Evolutionary conservation across 2,797 vertebrate species (phyloP).

Genomic region (Aulostomus chinensis): DNA sequence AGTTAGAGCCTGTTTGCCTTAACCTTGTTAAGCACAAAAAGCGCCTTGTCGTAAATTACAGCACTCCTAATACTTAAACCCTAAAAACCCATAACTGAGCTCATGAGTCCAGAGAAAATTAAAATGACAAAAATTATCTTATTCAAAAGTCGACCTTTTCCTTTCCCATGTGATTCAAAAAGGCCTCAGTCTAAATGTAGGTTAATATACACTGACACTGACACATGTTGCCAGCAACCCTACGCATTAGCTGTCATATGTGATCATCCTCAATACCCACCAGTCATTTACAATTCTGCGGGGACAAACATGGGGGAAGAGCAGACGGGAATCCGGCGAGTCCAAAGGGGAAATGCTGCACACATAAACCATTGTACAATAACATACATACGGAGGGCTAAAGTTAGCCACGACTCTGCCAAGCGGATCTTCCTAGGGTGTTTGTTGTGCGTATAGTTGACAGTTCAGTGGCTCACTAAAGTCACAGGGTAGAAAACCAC

Average conservation of each 20-base stretch:
- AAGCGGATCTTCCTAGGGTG: slow-evolving; percentile 30
- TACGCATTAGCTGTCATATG: slow-evolving; percentile 73
- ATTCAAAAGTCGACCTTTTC: slow-evolving; percentile 67
- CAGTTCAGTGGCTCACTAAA: slow-evolving; percentile 54
- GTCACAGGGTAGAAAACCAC: slow-evolving; percentile 67
- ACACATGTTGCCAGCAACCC: slow-evolving; percentile 77
- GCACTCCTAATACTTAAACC: slow-evolving; percentile 7
- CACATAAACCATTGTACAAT: slow-evolving; percentile 7
- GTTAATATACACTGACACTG: slow-evolving; percentile 74
- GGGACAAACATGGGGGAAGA: slow-evolving; percentile 47
- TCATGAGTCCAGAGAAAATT: slow-evolving; percentile 22
- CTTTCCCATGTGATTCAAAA: slow-evolving; percentile 55
- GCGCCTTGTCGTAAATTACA: slow-evolving; percentile 18
- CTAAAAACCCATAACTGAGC: slow-evolving; percentile 9
- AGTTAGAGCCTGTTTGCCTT: slow-evolving; percentile 28
- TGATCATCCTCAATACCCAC: slow-evolving; percentile 70
- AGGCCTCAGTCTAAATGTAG: slow-evolving; percentile 63
- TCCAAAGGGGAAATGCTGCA: slow-evolving; percentile 12
- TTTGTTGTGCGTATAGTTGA: slow-evolving; percentile 70
- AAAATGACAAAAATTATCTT: slow-evolving; percentile 44
- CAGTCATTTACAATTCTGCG: slow-evolving; percentile 70
- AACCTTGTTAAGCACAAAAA: slow-evolving; percentile 8
- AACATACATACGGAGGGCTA: slow-evolving; percentile 18
- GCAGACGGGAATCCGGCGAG: slow-evolving; percentile 22
- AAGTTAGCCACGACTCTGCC: slow-evolving; percentile 27